Conservation (phyloP, 2,113 vertebrate species). For the Aepyceros melampus region DNA sequence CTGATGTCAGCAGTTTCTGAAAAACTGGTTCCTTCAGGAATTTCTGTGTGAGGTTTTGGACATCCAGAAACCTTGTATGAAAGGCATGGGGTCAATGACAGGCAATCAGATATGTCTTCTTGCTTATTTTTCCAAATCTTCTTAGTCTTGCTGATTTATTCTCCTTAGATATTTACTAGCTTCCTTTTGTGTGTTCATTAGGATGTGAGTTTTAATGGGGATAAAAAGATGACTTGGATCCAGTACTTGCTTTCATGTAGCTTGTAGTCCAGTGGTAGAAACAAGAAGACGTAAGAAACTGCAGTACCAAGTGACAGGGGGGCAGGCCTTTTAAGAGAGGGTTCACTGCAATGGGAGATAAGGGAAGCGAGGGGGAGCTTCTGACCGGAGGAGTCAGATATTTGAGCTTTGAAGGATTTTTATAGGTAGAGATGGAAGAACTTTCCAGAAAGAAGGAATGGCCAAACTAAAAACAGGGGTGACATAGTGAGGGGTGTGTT, state of each 20-base stretch:
- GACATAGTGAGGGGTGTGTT: neutral
- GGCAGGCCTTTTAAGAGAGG: neutral
- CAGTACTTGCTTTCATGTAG: neutral
- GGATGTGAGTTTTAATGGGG: neutral
- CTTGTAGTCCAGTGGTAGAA: neutral
- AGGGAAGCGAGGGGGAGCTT: neutral
- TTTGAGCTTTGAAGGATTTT: slow-evolving; percentile 34
- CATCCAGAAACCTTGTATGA: neutral
- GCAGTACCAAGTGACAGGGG: neutral
- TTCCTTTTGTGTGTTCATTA: slow-evolving; percentile 29
- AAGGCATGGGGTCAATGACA: neutral
- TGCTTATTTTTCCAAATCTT: slow-evolving; percentile 14
- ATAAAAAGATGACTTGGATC: neutral
- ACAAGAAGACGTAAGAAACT: neutral
- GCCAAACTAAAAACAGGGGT: neutral
- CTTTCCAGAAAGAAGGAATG: slow-evolving; percentile 17
- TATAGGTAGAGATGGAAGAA: neutral
- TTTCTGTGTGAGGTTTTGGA: slow-evolving; percentile 3
- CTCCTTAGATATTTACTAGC: neutral
- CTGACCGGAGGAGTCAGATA: neutral
- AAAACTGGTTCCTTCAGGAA: slow-evolving; percentile 29
- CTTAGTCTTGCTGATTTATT: slow-evolving; percentile 18
- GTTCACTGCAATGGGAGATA: neutral
- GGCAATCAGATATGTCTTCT: neutral
- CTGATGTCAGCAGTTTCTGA: slow-evolving; percentile 29